These are phyloP conservation scores for Andricus quercusramuli DNA, from an alignment of 2,888 invertebrate genomes.

Conservation along the genomic window DNA sequence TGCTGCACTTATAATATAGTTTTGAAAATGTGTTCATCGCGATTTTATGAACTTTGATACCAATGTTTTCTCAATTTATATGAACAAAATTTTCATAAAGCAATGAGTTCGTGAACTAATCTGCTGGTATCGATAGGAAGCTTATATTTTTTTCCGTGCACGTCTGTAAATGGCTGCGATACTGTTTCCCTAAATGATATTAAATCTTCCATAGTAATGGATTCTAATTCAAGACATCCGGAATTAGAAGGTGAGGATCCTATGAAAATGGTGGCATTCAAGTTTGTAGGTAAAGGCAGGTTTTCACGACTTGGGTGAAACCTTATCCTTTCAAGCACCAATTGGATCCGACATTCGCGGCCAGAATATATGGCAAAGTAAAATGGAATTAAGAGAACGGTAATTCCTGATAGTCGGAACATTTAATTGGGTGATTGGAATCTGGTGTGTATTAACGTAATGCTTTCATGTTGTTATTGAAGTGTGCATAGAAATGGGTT, in stretches of 20 bases:
- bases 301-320: slow-evolving; percentile 11
- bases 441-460: slow-evolving; percentile 5
- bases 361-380: background rate
- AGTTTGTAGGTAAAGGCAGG: background rate
- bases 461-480: slow-evolving; percentile 9
- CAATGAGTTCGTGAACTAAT: too few relatives aligned
- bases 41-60: too few relatives aligned
- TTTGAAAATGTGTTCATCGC: too few relatives aligned
- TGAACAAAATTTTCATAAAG: too few relatives aligned
- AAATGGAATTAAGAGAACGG: slow-evolving; percentile 26
- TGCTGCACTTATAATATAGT: too few relatives aligned
- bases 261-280: background rate
- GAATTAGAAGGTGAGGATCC: background rate
- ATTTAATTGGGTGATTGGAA: slow-evolving; percentile 35
- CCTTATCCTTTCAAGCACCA: background rate
- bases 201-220: background rate
- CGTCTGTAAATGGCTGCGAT: background rate
- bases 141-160: too few relatives aligned
- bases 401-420: slow-evolving; percentile 9
- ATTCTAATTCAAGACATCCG: background rate
- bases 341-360: background rate
- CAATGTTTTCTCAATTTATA: too few relatives aligned
- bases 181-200: background rate
- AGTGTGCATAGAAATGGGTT: slow-evolving; percentile 5
- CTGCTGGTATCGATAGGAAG: too few relatives aligned